Conservation (phyloP, 2,888 invertebrate genomes). For the Gonocerus acuteangulatus region DNA sequence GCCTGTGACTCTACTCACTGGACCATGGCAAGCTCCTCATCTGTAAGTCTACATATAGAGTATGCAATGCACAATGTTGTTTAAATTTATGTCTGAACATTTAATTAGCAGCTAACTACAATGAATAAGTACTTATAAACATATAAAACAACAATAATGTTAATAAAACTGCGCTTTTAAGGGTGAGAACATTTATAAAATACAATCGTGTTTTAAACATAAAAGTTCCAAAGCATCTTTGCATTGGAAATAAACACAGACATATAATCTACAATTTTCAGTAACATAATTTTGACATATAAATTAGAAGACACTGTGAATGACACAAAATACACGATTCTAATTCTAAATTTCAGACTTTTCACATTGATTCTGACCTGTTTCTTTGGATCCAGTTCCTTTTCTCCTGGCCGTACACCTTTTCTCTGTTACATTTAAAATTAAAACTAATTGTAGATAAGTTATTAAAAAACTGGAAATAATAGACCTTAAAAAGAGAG, state of each 20-base stretch:
- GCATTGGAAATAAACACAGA: neutral
- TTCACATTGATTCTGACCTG: conserved; percentile 36
- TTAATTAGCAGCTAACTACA: conserved; percentile 5
- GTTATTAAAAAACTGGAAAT: conserved; percentile 11
- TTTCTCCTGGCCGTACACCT: conserved; percentile 67
- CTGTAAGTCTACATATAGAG: too few species aligned
- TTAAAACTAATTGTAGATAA: conserved; percentile 24
- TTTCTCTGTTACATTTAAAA: conserved; percentile 35
- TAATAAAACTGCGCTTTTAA: conserved; percentile 10
- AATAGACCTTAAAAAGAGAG: conserved; percentile 24
- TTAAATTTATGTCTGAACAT: too few species aligned
- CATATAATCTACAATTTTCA: conserved; percentile 5
- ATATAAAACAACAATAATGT: conserved; percentile 11
- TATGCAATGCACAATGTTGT: too few species aligned
- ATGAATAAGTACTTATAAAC: neutral
- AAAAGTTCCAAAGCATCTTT: neutral
- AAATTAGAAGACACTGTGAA: conserved; percentile 15
- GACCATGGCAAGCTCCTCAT: too few species aligned
- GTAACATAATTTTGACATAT: conserved; percentile 8
- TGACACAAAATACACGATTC: conserved; percentile 11
- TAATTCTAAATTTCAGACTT: conserved; percentile 19
- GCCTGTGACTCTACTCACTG: too few species aligned
- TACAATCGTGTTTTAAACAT: conserved; percentile 7
- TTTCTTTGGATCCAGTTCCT: conserved; percentile 60
- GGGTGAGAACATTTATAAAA: conserved; percentile 15